Evolutionary conservation across 2,113 vertebrate genomes (phyloP).

Genomic region (Dicentrarchus labrax): DNA sequence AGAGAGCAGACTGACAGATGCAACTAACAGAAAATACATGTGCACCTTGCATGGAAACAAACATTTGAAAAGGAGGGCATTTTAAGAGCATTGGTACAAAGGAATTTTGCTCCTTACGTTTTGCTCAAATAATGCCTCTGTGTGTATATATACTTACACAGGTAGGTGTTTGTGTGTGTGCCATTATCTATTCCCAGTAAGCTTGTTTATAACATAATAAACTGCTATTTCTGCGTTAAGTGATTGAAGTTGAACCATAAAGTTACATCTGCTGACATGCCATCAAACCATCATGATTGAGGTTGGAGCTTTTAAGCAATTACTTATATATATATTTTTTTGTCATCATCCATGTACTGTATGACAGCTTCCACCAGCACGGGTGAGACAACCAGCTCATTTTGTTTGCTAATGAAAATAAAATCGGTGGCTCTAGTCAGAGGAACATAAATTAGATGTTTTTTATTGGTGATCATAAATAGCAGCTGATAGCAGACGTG

Average conservation of each 20-base stretch:
- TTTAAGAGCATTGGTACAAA: constrained; percentile 9
- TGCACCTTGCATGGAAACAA: constrained; percentile 5
- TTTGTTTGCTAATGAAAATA: constrained; percentile 48
- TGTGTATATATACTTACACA: not conserved
- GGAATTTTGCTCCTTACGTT: not conserved
- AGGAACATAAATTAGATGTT: constrained; percentile 34
- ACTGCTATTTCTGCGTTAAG: not conserved
- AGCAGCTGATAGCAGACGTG: constrained; percentile 25
- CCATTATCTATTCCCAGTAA: not conserved
- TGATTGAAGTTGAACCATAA: not conserved
- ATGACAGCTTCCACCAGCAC: not conserved
- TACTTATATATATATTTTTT: not conserved
- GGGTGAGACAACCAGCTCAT: not conserved
- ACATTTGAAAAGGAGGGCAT: not conserved
- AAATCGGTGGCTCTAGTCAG: constrained; percentile 40
- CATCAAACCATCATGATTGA: not conserved
- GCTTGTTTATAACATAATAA: not conserved
- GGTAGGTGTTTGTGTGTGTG: not conserved
- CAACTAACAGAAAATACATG: constrained; percentile 37
- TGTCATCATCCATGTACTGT: not conserved
- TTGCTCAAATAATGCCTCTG: not conserved
- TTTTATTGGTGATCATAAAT: constrained; percentile 63
- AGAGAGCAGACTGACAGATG: constrained; percentile 31
- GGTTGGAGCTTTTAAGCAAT: not conserved
- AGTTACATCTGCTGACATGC: constrained; percentile 13